phyloP scores from a whole-genome alignment of 2,113 vertebrate genomes.

The Odocoileus hemionus region DNA sequence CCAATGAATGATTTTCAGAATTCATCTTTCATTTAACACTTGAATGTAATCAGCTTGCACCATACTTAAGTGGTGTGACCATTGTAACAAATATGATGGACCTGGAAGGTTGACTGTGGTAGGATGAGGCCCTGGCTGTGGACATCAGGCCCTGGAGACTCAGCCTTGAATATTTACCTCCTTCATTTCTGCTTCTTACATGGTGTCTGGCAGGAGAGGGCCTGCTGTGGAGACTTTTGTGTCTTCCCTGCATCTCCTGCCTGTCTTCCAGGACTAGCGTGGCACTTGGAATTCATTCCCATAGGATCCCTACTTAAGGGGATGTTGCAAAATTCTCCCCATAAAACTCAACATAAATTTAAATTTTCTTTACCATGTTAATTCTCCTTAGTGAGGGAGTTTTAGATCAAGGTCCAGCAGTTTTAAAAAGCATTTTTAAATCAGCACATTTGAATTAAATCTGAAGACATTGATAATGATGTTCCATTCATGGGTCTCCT shows the following conservation, averaged over 20 bases:
- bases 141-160: not conserved
- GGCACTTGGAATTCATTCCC: not conserved
- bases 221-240: not conserved
- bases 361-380: not conserved
- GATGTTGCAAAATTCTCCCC: not conserved
- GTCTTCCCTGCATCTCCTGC: rapidly evolving
- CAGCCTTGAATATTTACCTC: not conserved
- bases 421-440: not conserved
- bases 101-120: not conserved
- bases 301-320: not conserved
- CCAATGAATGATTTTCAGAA: not conserved
- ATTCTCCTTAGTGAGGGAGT: not conserved
- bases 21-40: not conserved
- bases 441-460: not conserved
- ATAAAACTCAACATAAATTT: not conserved
- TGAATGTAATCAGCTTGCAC: not conserved
- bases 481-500: not conserved
- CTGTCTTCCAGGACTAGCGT: not conserved
- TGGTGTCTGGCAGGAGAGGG: not conserved
- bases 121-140: not conserved
- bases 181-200: not conserved
- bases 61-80: not conserved
- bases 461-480: not conserved
- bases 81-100: not conserved
- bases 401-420: not conserved